These are phyloP conservation scores for Siniperca obscura DNA, from an alignment of 2,797 vertebrate genomes.

Conservation along the genomic window DNA sequence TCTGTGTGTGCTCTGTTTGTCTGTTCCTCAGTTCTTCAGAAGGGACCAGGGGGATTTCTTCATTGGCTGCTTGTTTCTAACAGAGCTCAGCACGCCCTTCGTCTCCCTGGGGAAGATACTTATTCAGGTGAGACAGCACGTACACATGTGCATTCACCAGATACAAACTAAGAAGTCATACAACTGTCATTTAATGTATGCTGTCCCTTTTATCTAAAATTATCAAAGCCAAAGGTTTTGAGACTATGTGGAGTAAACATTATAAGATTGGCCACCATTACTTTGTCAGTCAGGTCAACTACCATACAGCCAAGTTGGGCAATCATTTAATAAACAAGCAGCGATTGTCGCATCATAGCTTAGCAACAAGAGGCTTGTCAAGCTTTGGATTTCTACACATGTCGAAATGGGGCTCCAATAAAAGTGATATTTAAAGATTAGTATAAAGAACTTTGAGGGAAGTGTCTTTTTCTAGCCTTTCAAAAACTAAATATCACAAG, in stretches of 20 bases:
- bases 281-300: not conserved
- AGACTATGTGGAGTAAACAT: not conserved
- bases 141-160: conserved; percentile 12
- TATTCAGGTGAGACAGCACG: conserved; percentile 89
- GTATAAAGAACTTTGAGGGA: not conserved
- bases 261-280: not conserved
- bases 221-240: not conserved
- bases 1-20: conserved; percentile 56
- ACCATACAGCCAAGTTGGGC: not conserved
- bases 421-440: not conserved
- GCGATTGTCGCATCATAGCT: not conserved
- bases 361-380: not conserved
- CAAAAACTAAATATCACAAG: not conserved
- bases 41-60: conserved; percentile 95
- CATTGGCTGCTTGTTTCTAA: conserved; percentile 94
- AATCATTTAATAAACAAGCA: conserved; percentile 12
- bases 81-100: conserved; percentile 98
- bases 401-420: not conserved
- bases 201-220: not conserved
- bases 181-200: not conserved
- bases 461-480: not conserved
- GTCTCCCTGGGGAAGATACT: conserved; percentile 97
- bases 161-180: not conserved
- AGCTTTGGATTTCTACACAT: not conserved
- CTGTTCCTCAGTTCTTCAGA: conserved; percentile 88